phyloP scores from a whole-genome alignment of 1,140 invertebrate species.

The Polypedilum vanderplanki region DNA sequence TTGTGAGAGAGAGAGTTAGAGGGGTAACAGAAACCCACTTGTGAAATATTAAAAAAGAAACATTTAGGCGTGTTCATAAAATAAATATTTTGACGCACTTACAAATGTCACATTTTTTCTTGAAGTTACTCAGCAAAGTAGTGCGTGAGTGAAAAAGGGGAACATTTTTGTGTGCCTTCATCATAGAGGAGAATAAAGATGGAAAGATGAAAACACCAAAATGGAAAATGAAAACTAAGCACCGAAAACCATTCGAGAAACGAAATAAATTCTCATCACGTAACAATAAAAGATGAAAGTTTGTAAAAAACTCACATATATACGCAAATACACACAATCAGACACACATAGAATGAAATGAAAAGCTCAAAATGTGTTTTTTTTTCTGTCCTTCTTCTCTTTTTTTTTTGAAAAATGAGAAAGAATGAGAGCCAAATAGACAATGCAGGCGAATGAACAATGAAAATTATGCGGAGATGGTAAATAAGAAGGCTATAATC shows the following conservation, averaged over 20 bases:
- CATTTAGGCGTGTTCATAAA: slow-evolving; percentile 12
- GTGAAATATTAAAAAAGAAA: slow-evolving; percentile 15
- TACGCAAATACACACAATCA: slow-evolving; percentile 16
- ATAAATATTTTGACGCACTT: slow-evolving; percentile 16
- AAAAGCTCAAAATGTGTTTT: slow-evolving; percentile 19
- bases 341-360: slow-evolving; percentile 20
- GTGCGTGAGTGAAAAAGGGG: background rate
- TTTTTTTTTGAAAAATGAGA: background rate
- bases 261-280: slow-evolving; percentile 19
- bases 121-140: background rate
- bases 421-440: background rate
- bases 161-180: slow-evolving; percentile 1
- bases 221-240: slow-evolving; percentile 23
- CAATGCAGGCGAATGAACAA: background rate
- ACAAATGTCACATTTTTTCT: too few relatives aligned
- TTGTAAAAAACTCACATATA: slow-evolving; percentile 22
- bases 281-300: slow-evolving; percentile 28
- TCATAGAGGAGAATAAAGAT: background rate
- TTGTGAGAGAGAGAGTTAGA: too few relatives aligned
- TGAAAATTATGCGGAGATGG: background rate
- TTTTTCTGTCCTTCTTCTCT: background rate
- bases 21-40: background rate
- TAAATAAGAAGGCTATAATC: background rate
- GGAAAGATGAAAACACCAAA: slow-evolving; percentile 16
- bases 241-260: background rate